These are phyloP conservation scores for Galendromus occidentalis DNA, from an alignment of 1,140 invertebrate genomes.

Conservation along the genomic window DNA sequence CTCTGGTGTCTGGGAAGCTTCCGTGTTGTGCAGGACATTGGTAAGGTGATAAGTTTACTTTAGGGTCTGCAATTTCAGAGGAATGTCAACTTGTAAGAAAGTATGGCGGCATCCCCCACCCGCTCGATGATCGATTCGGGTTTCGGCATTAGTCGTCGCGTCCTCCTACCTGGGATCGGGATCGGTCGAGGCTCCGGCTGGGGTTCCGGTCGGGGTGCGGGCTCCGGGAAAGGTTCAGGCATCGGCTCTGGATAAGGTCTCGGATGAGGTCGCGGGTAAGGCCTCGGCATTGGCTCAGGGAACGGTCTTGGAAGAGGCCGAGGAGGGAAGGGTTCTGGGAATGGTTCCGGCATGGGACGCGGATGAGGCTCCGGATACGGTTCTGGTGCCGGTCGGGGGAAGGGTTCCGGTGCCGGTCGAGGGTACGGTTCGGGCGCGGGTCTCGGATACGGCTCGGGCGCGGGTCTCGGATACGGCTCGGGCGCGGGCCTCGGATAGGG, in stretches of 20 bases:
- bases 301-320: slow-evolving; percentile 3
- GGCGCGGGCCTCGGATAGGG: neutral
- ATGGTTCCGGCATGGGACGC: slow-evolving; percentile 2
- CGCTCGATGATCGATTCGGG: neutral
- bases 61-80: neutral
- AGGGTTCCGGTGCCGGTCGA: slow-evolving; percentile 12
- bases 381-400: slow-evolving; percentile 1
- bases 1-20: neutral
- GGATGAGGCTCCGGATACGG: slow-evolving; percentile 11
- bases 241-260: slow-evolving; percentile 15
- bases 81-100: slow-evolving; percentile 5
- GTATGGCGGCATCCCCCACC: neutral
- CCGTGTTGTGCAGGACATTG: neutral
- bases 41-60: neutral
- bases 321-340: slow-evolving; percentile 13
- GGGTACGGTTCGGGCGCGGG: slow-evolving; percentile 16
- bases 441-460: slow-evolving; percentile 13
- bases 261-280: slow-evolving; percentile 14
- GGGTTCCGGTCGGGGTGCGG: slow-evolving; percentile 13
- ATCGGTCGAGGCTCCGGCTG: slow-evolving; percentile 10
- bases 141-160: neutral
- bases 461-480: slow-evolving; percentile 6
- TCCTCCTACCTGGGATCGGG: neutral
- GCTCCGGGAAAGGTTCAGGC: slow-evolving; percentile 10
- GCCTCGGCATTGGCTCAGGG: slow-evolving; percentile 12